phyloP scores from a whole-genome alignment of 1,140 invertebrate species.

The Telenomus remus region DNA sequence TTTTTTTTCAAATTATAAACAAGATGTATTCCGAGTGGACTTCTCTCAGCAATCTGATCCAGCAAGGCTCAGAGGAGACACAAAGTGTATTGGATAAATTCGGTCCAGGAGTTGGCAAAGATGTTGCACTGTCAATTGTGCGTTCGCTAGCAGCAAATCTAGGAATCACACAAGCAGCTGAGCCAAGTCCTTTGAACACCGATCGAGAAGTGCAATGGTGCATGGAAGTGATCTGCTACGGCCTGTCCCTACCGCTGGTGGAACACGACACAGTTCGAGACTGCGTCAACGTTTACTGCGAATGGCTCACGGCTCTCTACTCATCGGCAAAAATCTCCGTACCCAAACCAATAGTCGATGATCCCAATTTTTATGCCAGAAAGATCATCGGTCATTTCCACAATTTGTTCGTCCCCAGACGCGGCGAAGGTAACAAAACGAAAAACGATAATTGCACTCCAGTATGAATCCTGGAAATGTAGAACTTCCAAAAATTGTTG shows the following conservation, averaged over 20 bases:
- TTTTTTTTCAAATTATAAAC: no score
- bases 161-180: conserved; percentile 84
- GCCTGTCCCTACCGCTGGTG: conserved; percentile 89
- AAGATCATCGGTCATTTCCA: conserved; percentile 95
- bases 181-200: conserved; percentile 83
- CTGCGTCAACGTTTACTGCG: conserved; percentile 97
- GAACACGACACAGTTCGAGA: conserved; percentile 96
- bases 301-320: conserved; percentile 93
- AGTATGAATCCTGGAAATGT: conserved; percentile 15
- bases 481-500: no score
- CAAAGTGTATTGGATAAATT: conserved; percentile 93
- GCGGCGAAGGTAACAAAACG: conserved; percentile 89
- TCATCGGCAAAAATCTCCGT: conserved; percentile 88
- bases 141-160: conserved; percentile 86
- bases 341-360: conserved; percentile 89
- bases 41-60: conserved; percentile 82
- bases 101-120: conserved; percentile 83
- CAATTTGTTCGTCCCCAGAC: conserved; percentile 95
- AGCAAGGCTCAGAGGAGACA: conserved; percentile 80
- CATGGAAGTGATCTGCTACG: conserved; percentile 95
- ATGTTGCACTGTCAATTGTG: conserved; percentile 90
- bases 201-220: conserved; percentile 93
- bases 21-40: conserved; percentile 92
- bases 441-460: conserved; percentile 6
- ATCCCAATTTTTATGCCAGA: conserved; percentile 93